Evolutionary conservation across 2,797 vertebrate species (phyloP), one percentile per base, ranked within the genome.

Genomic region (Percopsis omiscomaycus): DNA sequence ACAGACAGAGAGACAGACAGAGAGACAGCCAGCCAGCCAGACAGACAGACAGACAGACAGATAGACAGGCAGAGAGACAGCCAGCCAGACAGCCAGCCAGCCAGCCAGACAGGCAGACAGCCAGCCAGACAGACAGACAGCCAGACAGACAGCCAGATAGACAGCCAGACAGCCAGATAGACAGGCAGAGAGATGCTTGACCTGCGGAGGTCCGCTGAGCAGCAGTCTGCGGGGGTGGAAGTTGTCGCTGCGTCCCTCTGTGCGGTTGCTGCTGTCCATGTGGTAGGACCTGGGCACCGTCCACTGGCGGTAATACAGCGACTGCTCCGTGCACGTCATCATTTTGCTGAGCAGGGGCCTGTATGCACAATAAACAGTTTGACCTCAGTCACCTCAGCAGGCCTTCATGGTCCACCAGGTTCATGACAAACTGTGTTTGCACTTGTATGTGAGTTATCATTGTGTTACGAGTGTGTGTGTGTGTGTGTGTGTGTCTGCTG

Each of bases 261-360:
- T 87, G 27, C 92, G 92, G 73, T 96, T 97, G 86, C 86, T 93
- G 67, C 94, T 94, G 91, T 99, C 97, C 96, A 98, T 97, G 85
- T 99, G 97, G 84, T 91, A 84, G 4, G 94, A 92, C 66, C 92
- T 92, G 14, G 97, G 96, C 4, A 94, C 87, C 0, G 96, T 99
- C 97, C 97, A 99, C 59, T 98, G 97, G 15, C 97, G 96, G 79
- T 99, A 98, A 80, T 98, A 98, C 1, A 98, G 93, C 0, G 97
- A 98, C 90, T 99, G 97, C 74, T 99, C 97, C 0, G 97, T 99
- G 79, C 94, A 96, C 0, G 97, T 99, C 97, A 98, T 98, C 88
- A 95, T 96, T 85, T 98, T 98, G 84, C 95, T 98, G 84, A 98
- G 92, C 22, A 95, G 87, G 1, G 97, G 97, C 22, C 96, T 91